Base-by-base conservation (phyloP, 1,140 invertebrate genomes). In the Anastrepha ludens region DNA sequence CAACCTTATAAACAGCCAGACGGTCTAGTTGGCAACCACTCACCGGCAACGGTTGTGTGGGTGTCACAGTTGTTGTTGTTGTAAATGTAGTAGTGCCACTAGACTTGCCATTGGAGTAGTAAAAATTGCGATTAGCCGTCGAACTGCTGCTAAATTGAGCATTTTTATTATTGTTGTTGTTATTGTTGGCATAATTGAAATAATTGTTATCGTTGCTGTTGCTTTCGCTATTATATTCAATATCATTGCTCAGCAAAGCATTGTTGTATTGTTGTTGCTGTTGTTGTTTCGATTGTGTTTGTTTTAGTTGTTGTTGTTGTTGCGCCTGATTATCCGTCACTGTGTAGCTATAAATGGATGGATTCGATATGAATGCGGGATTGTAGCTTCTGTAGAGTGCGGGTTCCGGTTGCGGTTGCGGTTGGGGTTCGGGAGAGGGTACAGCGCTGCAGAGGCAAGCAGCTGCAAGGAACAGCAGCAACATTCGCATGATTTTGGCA, bases 1-100 rank as follows among this genome's bases (percentile, higher is more conserved):
- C 96, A 92, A 98, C 96, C 92, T 96, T 96, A 93, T 98, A 98
- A 88, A 97, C 95, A 70, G 96, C 97, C 92, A 98, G 92, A 88
- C 96, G 96, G 91, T 96, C 95, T 87, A 95, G 94, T 55, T 95
- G 93, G 89, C 92, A 93, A 86, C 91, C 92, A 58, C 90, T 93
- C 7, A 89, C 88, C 0, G 91, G 91, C 44, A 91, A 90, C 5
- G 91, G 91, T 85, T 90, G 90, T 0, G 89, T 85, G 47, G 88
- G 39, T 29, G 85, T 62, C 4, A 86, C 60, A 6, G 87, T 64
- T 17, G 78, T 65, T 65, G 78, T 65, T 65, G 88, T 59, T 20
- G 86, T 64, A 39, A 59, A 20, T 7, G 39, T 47, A 15, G 74
- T 29, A 58, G 41, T 20, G 11, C 39, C 41, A 87, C 64, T 85